Evolutionary conservation across 2,888 invertebrate genomes (phyloP).

Genomic region (Archips xylosteana): DNA sequence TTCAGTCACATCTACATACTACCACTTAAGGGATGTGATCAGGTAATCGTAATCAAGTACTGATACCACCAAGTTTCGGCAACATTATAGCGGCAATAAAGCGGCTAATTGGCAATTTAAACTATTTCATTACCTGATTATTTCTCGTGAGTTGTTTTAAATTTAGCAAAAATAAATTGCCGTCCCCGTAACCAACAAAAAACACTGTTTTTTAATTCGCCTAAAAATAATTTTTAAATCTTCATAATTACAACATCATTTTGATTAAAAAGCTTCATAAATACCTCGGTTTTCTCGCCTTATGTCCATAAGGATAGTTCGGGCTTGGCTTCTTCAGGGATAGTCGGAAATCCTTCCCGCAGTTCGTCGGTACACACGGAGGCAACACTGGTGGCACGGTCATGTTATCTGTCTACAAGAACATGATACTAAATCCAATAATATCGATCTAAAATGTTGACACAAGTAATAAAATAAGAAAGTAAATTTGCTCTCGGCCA

Average conservation of each 20-base stretch:
- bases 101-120: too few species aligned
- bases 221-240: neutral
- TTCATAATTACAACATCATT: neutral
- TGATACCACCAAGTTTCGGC: too few species aligned
- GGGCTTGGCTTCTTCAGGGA: slow-evolving; percentile 85
- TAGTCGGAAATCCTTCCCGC: slow-evolving; percentile 85
- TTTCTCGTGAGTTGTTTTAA: too few species aligned
- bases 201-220: too few species aligned
- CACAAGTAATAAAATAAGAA: slow-evolving; percentile 84
- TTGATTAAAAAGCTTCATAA: neutral
- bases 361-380: slow-evolving; percentile 66
- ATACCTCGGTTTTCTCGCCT: slow-evolving; percentile 75
- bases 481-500: slow-evolving; percentile 81
- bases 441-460: slow-evolving; percentile 83
- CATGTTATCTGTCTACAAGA: slow-evolving; percentile 61
- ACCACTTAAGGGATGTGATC: too few species aligned
- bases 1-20: too few species aligned
- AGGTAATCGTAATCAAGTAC: too few species aligned
- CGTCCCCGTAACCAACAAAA: too few species aligned
- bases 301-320: slow-evolving; percentile 75
- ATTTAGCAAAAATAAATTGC: too few species aligned
- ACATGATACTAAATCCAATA: slow-evolving; percentile 75
- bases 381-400: slow-evolving; percentile 65
- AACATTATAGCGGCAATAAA: too few species aligned
- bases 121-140: too few species aligned